Base-by-base conservation (phyloP, 2,797 vertebrate genomes). In the Enteromius viviparus region DNA sequence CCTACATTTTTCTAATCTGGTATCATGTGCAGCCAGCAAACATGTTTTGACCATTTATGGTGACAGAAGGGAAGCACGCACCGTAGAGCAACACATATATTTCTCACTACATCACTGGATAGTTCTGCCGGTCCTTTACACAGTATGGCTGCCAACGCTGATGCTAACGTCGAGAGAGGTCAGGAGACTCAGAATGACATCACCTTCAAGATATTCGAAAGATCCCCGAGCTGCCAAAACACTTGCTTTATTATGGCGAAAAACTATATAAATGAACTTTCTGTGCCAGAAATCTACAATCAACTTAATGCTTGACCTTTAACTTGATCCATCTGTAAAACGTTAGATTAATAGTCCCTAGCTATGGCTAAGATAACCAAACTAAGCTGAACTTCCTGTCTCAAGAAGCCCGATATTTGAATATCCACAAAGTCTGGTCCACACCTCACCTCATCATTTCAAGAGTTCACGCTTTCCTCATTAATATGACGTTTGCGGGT, bases 21-120 rank as follows among this genome's bases (percentile, higher is more conserved):
- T 60, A 78, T 83, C 82, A 83, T 60, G 65, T 10, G 1, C 23
- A 17, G 37, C 51, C 82, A 62, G 55, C 49, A 62, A 45, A 76
- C 49, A 55, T 49, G 64, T 68, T 83, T 83, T 83, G 82, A 47
- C 82, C 82, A 78, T 83, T 34, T 83, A 78, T 51, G 75, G 81
- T 34, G 65, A 62, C 51, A 47, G 62, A 15, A 49, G 71, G 23
- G 23, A 40, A 69, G 71, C 14, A 42, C 47, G 49, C 49, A n/a
- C 9, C 19, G 15, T 9, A 53, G 42, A 64, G 60, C 45, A 77
- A n/a, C 0, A 8, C 62, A 78, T 79, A 40, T 79, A 37, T 21
- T 55, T 55, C 29, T 12, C 6, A 15, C 76, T 84, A 51, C 45
- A 72, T 78, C 76, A 84, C 66, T 65, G 49, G 37, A 69, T 83